These are phyloP conservation scores for Urechis unicinctus DNA, from an alignment of 2,888 invertebrate genomes.

Conservation along the genomic window DNA sequence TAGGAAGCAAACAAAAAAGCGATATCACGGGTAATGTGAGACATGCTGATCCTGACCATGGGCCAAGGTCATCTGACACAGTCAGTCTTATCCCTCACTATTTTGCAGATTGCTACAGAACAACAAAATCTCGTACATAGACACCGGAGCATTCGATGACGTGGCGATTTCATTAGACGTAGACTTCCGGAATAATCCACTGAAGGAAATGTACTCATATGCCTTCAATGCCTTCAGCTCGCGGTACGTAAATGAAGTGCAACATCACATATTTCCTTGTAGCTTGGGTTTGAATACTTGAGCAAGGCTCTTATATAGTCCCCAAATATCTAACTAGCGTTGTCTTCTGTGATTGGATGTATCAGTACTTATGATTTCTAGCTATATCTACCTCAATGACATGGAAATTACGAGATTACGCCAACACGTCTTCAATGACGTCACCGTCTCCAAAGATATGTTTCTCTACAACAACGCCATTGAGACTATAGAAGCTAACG, in stretches of 20 bases:
- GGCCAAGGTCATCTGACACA: too few relatives aligned
- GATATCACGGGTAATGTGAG: too few relatives aligned
- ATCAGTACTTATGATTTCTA: background rate
- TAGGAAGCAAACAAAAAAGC: too few relatives aligned
- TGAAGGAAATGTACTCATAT: slow-evolving; percentile 1
- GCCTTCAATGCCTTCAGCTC: slow-evolving; percentile 2
- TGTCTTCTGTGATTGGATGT: too few relatives aligned
- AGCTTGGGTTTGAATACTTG: too few relatives aligned
- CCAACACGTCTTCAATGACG: slow-evolving; percentile 20
- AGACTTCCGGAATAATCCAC: slow-evolving; percentile 3
- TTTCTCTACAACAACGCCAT: slow-evolving; percentile 22
- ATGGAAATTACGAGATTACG: slow-evolving; percentile 5
- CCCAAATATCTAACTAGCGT: too few relatives aligned
- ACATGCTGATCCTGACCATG: too few relatives aligned
- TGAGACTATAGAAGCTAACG: slow-evolving; percentile 8
- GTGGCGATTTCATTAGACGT: slow-evolving; percentile 4
- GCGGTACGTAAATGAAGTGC: background rate
- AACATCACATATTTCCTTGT: background rate
- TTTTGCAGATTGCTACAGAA: slow-evolving; percentile 4
- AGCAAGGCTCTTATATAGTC: too few relatives aligned
- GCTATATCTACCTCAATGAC: background rate
- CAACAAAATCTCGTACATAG: too few relatives aligned
- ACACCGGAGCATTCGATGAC: slow-evolving; percentile 12
- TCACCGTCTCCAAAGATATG: slow-evolving; percentile 15
- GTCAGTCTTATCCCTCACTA: too few relatives aligned